Base-by-base conservation (phyloP, 1,140 invertebrate genomes). In the Propsilocerus akamusi region DNA sequence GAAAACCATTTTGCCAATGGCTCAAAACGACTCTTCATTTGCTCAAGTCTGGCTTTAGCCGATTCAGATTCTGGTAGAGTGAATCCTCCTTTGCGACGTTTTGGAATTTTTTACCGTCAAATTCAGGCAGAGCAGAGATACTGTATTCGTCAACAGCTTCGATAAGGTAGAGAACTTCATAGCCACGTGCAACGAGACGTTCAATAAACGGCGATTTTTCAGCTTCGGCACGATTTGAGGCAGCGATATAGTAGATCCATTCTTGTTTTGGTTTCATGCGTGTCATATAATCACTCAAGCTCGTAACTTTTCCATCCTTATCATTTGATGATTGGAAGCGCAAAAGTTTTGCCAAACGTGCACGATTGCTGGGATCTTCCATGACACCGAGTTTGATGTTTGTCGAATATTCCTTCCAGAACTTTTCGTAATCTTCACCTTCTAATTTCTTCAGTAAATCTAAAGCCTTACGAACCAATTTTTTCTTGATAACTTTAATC, bases 351-450 rank as follows among this genome's bases (percentile, higher is more conserved):
- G 94, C 91, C 12, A 99, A 70, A 52, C 96, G 80, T 10, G 89
- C 91, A 49, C 95, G 77, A 71, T 99, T 99, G 48, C 86, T 81
- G 17, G 93, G 81, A 71, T 99, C 97, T 71, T 99, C 97, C 74
- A 98, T 95, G 20, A 97, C 78, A 41, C 97, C 96, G 51, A 99
- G 69, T 70, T 98, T 99, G 55, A 96, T 86, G 68, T 97, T 98
- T 46, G 95, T 99, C 34, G 92, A 95, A 69, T 93, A 99, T 68
- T 99, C 96, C 61, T 97, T 96, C 94, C 95, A 99, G 77, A 99
- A 99, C 56, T 83, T 81, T 3, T 87, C 78, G 62, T 91, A 97
- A 23, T 93, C 83, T 49, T 91, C 89, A 49, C 86, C 82, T 46
- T 83, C 75, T 28, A 99, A 78, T 68, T 99, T 99, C 72, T 98